Evolutionary conservation across 1,140 invertebrate genomes (phyloP), one percentile per base, ranked within the genome.

Genomic region (Calliopsis andreniformis): DNA sequence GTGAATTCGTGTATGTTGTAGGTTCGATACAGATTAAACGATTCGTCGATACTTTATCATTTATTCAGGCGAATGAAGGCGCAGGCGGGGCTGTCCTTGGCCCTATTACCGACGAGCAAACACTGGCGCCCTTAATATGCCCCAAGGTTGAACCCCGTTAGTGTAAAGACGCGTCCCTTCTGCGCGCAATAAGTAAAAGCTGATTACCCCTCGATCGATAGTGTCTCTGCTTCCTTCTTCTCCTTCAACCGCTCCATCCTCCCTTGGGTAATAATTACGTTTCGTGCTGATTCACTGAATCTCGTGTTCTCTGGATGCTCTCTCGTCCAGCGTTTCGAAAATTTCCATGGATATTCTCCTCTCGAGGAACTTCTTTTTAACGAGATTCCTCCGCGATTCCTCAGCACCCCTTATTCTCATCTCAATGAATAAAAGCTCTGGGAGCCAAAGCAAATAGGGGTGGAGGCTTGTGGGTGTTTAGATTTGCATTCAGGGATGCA

Each of bases 161-260:
- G 35, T 47, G 20, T 39, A 45, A 80, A 66, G 35, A 53, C 71
- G 39, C 43, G 30, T 32, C 43, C 47, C 62, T 51, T 14, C 30
- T 55, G 45, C 55, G 23, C 28, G 53, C 39, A 47, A 49, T 45
- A 68, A 82, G 78, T 49, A 67, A 69, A 80, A 80, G 78, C 64
- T 81, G 63, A 76, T 81, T 76, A 64, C 23, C 16, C 18, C n/a
- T n/a, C 43, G 58, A 76, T 80, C 79, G 62, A 79, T 79, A 75
- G 20, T n/a, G 32, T 35, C 32, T 59, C 43, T 32, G 14, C 18
- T 12, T 39, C 64, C 25, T 56, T 14, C 51, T 58, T 20, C 12
- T 2, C 8, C 6, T 42, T 23, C n/a, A n/a, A 12, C 8, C 18
- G 20, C 53, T 4, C 28, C 5, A 32, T 16, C 8, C 25, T 28